These are phyloP conservation scores for Hippocampus zosterae DNA, from an alignment of 2,113 vertebrate genomes.

Conservation along the genomic window DNA sequence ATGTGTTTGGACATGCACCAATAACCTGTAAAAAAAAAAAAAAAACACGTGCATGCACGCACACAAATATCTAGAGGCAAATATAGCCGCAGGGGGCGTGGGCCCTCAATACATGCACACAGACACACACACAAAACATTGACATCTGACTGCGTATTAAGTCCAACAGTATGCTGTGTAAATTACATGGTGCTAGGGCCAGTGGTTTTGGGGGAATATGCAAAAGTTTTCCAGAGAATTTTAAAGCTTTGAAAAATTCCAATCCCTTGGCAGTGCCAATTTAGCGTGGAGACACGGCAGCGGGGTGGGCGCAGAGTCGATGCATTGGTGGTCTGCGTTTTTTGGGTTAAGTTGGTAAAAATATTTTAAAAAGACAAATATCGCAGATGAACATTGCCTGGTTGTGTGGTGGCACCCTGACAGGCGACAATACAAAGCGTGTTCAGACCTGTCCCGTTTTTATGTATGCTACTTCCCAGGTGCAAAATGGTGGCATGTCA, in stretches of 20 bases:
- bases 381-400: conserved; percentile 38
- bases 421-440: conserved; percentile 49
- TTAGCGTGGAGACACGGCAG: neutral
- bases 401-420: conserved; percentile 30
- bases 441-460: conserved; percentile 51
- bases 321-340: neutral
- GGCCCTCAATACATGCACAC: conserved; percentile 33
- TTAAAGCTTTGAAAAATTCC: conserved; percentile 41
- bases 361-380: conserved; percentile 18
- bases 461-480: conserved; percentile 51
- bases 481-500: conserved; percentile 43
- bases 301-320: neutral
- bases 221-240: conserved; percentile 45
- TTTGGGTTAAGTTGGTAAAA: neutral
- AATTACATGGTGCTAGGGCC: conserved; percentile 66
- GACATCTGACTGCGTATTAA: conserved; percentile 71
- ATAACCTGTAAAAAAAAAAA: conserved; percentile 34
- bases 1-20: conserved; percentile 62
- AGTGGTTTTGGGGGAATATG: conserved; percentile 53
- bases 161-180: conserved; percentile 66
- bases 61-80: conserved; percentile 34
- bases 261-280: conserved; percentile 4
- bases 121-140: conserved; percentile 38
- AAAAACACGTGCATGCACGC: conserved; percentile 14
- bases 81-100: conserved; percentile 63